Conservation (phyloP, 2,888 invertebrate genomes). For the Dimorphilus gyrociliatus region DNA sequence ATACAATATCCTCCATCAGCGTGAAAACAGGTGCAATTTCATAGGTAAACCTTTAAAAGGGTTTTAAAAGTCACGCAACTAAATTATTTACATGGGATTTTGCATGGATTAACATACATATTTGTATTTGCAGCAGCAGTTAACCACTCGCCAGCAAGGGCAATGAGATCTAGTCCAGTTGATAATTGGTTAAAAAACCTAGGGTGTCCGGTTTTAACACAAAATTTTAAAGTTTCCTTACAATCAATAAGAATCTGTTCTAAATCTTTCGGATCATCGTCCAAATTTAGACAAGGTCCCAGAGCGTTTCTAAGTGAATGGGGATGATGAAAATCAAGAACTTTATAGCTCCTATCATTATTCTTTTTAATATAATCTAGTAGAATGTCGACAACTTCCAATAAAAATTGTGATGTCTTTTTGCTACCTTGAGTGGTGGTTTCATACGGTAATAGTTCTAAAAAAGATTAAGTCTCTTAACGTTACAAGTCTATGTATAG, state of each 20-base stretch:
- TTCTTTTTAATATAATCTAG: conserved; percentile 70
- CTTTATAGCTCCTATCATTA: conserved; percentile 61
- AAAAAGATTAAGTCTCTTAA: too few relatives aligned
- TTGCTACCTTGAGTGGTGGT: too few relatives aligned
- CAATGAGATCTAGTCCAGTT: conserved; percentile 82
- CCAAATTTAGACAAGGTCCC: conserved; percentile 52
- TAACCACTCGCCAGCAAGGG: conserved; percentile 95
- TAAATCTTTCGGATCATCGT: conserved; percentile 66
- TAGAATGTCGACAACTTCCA: conserved; percentile 67
- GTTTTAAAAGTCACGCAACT: too few relatives aligned
- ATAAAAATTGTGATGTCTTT: conserved; percentile 62
- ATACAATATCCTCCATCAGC: conserved; percentile 85
- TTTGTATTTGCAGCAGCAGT: conserved; percentile 97
- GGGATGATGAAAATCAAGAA: conserved; percentile 86
- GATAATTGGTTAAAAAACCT: conserved; percentile 97
- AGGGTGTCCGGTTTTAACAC: conserved; percentile 94
- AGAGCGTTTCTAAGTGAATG: conserved; percentile 76
- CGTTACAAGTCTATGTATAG: too few relatives aligned
- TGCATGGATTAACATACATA: conserved; percentile 48
- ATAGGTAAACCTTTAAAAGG: conserved; percentile 65
- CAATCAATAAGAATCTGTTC: conserved; percentile 83
- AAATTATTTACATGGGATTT: too few relatives aligned
- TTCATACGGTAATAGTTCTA: too few relatives aligned
- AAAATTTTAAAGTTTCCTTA: conserved; percentile 74
- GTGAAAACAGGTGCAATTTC: conserved; percentile 99